phyloP scores from a whole-genome alignment of 2,797 vertebrate species.

The Betta splendens region DNA sequence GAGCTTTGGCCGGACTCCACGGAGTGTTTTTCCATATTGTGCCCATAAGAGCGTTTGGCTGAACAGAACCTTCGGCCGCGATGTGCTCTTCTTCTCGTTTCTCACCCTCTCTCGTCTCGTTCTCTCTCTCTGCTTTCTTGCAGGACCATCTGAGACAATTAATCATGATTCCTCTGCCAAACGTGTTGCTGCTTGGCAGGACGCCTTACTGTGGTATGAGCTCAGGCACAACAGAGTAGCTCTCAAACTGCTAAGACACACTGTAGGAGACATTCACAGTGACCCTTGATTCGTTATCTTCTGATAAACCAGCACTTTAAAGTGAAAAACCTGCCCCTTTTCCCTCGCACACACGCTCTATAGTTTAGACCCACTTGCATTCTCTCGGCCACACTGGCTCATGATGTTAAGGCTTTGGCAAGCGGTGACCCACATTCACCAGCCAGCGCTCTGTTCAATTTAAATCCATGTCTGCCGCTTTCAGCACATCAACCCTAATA shows the following conservation, averaged over 20 bases:
- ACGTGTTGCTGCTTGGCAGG: conserved; percentile 89
- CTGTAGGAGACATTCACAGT: background rate
- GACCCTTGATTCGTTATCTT: no score
- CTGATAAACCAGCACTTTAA: no score
- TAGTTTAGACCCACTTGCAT: conserved; percentile 44
- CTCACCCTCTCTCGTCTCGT: conserved; percentile 4
- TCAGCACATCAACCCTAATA: conserved; percentile 6
- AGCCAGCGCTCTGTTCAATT: conserved; percentile 24
- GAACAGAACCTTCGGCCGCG: conserved; percentile 11
- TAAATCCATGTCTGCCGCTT: conserved; percentile 31
- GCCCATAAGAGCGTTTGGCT: conserved; percentile 3
- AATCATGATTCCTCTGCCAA: conserved; percentile 93
- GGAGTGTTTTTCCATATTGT: conserved; percentile 19
- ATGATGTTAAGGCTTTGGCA: conserved; percentile 40
- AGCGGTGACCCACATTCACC: conserved; percentile 61
- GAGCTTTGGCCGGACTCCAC: conserved; percentile 32
- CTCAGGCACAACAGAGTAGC: conserved; percentile 10
- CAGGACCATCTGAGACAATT: conserved; percentile 93
- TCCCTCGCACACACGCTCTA: conserved; percentile 2
- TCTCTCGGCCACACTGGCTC: conserved; percentile 38
- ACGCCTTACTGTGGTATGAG: conserved; percentile 89
- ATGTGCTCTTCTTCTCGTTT: conserved; percentile 27
- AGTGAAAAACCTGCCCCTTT: background rate
- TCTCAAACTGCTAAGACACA: background rate
- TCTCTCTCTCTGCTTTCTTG: conserved; percentile 30